Base-by-base conservation (phyloP, 2,888 invertebrate species). In the Melinopterus prodromus region DNA sequence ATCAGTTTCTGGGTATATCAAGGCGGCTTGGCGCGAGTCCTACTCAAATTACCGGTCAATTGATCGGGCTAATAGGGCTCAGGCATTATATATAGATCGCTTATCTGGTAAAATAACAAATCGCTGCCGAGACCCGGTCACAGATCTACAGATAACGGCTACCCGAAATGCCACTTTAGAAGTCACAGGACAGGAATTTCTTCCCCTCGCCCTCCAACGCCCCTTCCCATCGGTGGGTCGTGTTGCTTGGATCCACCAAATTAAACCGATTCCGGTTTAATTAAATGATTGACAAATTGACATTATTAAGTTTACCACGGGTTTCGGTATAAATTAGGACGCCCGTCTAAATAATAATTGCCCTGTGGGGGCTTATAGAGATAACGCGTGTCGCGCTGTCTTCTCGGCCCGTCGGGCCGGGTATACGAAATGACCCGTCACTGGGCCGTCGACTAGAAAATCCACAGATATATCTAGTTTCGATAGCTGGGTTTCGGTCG, bases 71-170 rank as follows among this genome's bases (percentile, higher is more conserved):
- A 89, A 88, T 88, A 88, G 88, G 85, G 36, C 74, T 85, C 86
- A 84, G 86, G 86, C 74, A 74, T 74, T 74, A 74, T 74, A 74
- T 74, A 74, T 87, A 87, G 87, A 87, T 87, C 86, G 84, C 83
- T 84, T 86, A 87, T 87, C 87, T 86, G 86, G 84, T 86, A 85
- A 88, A 87, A 87, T 88, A 88, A 89, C 89, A 89, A 88, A 89
- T 89, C 88, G 88, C 87, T 87, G 86, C 85, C 85, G 84, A 84
- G 84, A 84, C 84, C 84, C 80, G 83, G 83, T 74, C 74, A 83
- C 80, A 84, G 86, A 86, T 86, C 81, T 79, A 80, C 80, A 84
- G 86, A 86, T 86, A 86, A 84, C 82, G 82, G 86, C 86, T 88
- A 88, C 87, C 87, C 86, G 87, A 88, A 88, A 88, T 87, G 84